Evolutionary conservation across 2,797 vertebrate species (phyloP), one percentile per base, ranked within the genome.

Genomic region (Lophius americanus): DNA sequence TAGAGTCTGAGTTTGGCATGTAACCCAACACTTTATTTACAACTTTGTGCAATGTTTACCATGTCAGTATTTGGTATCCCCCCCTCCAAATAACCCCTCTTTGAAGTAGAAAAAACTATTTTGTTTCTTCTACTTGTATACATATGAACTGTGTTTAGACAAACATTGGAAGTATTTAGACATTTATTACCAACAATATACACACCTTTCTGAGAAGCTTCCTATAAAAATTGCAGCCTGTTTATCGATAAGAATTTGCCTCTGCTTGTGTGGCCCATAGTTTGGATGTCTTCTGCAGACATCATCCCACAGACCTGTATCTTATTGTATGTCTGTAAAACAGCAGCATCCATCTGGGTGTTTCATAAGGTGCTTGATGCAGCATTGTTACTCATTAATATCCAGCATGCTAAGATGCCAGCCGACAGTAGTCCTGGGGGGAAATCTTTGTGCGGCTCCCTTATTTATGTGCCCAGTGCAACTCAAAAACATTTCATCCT

Each of bases 381-480:
- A 55, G 90, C 82, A 90, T 87, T 92, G 87, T 90, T 80, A 86
- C 85, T 91, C 84, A 91, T 93, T 92, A 92, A 84, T 83, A 83
- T 91, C 83, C 78, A 73, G 62, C 42, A 61, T 88, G 85, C 89
- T 85, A 86, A 85, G 83, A 91, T 92, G 78, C 86, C 88, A 87
- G 86, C 88, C 90, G 92, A 93, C 91, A 92, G 89, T 82, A 86
- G 82, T 90, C 91, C 90, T 88, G 83, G 75, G 90, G 23, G 91
- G 91, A 86, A 83, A 85, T 75, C 85, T 89, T 86, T 84, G 83
- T 88, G 84, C 73, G 85, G 82, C 87, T 90, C 77, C 82, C 85
- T 88, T 89, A 91, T 92, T 87, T 91, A 90, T 89, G 88, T 82
- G 80, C 83, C 82, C 78, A 83, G 61, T 73, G 76, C 76, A 85